These are phyloP conservation scores for Protobothrops mucrosquamatus DNA, from an alignment of 2,113 vertebrate genomes.

Conservation along the genomic window DNA sequence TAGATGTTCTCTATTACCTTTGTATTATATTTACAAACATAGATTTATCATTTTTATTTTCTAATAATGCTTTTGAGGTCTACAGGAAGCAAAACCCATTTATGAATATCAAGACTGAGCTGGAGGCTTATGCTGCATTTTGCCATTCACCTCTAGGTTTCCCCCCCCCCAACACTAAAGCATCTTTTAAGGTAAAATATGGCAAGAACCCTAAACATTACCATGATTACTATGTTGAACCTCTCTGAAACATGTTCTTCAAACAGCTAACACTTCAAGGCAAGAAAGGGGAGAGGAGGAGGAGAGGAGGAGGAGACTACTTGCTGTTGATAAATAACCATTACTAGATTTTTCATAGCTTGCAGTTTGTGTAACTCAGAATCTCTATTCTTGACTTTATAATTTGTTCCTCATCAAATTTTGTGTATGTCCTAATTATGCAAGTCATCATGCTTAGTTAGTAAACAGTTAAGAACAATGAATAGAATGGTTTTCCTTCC, in stretches of 20 bases:
- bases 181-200: not conserved
- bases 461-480: constrained; percentile 52
- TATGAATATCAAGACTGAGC: not conserved
- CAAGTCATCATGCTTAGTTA: constrained; percentile 4
- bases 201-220: not conserved
- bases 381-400: not conserved
- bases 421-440: not conserved
- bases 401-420: not conserved
- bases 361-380: not conserved
- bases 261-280: not conserved
- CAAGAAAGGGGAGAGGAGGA: not conserved
- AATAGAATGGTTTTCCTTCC: constrained; percentile 30
- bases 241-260: not conserved
- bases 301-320: not conserved
- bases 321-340: not conserved
- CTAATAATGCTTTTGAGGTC: not conserved
- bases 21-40: not conserved
- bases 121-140: not conserved
- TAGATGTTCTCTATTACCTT: not conserved
- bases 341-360: not conserved
- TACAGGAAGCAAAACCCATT: not conserved
- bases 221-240: not conserved
- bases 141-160: not conserved
- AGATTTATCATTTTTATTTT: not conserved
- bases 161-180: not conserved